A percentile compares a stretch with the other conserved stretches of the same genome.
Evolutionary conservation across 2,888 invertebrate species (phyloP).

Genomic region (Oscheius sp.): DNA sequence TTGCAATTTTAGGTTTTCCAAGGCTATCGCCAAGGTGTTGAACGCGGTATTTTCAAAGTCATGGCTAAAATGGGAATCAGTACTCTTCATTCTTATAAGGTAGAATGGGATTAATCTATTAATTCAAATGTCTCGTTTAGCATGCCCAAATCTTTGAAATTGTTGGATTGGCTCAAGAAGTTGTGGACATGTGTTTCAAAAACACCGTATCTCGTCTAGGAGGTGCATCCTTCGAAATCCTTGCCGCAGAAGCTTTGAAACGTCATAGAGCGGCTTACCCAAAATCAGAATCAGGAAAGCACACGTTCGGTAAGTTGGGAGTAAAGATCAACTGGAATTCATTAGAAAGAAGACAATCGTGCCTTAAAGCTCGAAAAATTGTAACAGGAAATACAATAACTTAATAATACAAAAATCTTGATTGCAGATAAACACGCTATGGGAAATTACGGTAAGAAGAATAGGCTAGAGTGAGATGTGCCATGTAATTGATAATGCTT

Average conservation of each 20-base stretch:
- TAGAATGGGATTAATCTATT: conserved; percentile 38
- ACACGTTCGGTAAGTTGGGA: conserved; percentile 43
- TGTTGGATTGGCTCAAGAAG: conserved; percentile 89
- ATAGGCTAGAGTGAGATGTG: conserved; percentile 5
- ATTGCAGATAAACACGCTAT: conserved; percentile 18
- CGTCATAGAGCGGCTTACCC: conserved; percentile 67
- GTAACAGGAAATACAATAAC: background rate
- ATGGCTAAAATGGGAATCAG: conserved; percentile 99
- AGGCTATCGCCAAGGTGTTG: conserved; percentile 89
- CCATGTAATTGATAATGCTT: background rate
- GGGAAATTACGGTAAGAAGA: conserved; percentile 24
- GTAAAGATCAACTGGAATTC: too few species aligned
- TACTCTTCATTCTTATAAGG: conserved; percentile 94
- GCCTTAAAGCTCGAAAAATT: background rate
- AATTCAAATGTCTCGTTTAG: conserved; percentile 61
- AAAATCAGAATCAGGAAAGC: conserved; percentile 39
- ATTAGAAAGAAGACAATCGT: background rate
- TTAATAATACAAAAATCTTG: background rate
- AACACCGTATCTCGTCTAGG: conserved; percentile 81
- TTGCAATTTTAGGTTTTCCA: conserved; percentile 68
- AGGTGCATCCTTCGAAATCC: conserved; percentile 84
- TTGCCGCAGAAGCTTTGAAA: conserved; percentile 66
- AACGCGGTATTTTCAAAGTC: conserved; percentile 87
- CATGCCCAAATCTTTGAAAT: conserved; percentile 99
- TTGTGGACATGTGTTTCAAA: conserved; percentile 91